These are phyloP conservation scores for Cosmopolites sordidus DNA, from an alignment of 2,888 invertebrate genomes.

Conservation along the genomic window DNA sequence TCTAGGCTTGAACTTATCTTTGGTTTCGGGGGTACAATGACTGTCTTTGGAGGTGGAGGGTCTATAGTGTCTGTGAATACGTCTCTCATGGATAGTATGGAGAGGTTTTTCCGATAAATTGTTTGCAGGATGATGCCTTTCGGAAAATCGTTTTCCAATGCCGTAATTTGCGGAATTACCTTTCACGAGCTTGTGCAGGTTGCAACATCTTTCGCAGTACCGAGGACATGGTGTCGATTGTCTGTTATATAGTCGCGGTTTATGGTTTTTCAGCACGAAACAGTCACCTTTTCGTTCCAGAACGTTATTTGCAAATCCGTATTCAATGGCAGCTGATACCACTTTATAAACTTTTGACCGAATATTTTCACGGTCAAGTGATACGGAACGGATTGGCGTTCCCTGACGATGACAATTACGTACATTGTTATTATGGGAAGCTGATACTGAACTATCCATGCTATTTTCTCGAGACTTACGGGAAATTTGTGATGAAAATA, in stretches of 20 bases:
- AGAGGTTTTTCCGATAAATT: neutral
- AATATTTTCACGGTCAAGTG: slow-evolving; percentile 3
- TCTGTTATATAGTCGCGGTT: slow-evolving; percentile 17
- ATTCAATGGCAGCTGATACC: slow-evolving; percentile 36
- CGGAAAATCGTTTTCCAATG: neutral
- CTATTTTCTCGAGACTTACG: slow-evolving; percentile 20
- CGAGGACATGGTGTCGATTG: slow-evolving; percentile 25
- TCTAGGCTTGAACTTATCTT: neutral
- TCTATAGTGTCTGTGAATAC: neutral
- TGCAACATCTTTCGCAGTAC: slow-evolving; percentile 16
- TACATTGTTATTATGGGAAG: slow-evolving; percentile 11
- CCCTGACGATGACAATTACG: slow-evolving; percentile 8
- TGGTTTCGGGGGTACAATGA: neutral
- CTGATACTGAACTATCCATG: slow-evolving; percentile 19
- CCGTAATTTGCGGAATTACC: neutral
- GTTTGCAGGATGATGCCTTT: neutral
- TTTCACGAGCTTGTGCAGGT: slow-evolving; percentile 4
- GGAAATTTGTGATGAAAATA: slow-evolving; percentile 26
- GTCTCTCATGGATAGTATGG: neutral
- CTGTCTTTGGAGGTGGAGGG: neutral
- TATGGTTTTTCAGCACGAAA: slow-evolving; percentile 30
- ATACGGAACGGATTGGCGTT: neutral
- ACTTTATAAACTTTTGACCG: slow-evolving; percentile 30
- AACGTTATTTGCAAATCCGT: slow-evolving; percentile 35
- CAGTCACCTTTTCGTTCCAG: slow-evolving; percentile 34